Evolutionary conservation across 2,888 invertebrate genomes (phyloP), one percentile per base, ranked within the genome.

Genomic region (Ptychoptera contaminata): DNA sequence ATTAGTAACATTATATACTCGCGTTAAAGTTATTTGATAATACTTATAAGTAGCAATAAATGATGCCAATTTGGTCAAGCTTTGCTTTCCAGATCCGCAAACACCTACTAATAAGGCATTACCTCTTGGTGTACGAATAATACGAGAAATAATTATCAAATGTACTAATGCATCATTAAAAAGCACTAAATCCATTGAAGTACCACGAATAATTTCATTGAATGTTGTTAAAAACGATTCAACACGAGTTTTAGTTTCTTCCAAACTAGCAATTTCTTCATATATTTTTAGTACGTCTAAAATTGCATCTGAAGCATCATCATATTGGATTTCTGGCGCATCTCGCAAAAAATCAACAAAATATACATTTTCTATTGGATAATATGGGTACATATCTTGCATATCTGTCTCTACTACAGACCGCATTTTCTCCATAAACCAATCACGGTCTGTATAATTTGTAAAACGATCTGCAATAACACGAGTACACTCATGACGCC

Each of bases 21-120:
- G 77, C 10, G 85, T 77, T 30, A 87, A 65, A 43, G 79, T 78
- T 44, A 87, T 87, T 66, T 87, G 86, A 58, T 82, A 85, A 51
- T 75, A 77, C 37, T 72, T 71, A 57, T 76, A 86, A 52, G 78
- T 79, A 0, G 84, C 83, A 44, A 87, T 85, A 55, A 77, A 85
- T 0, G 85, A 79, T 2, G 85, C 77, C 35, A 87, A 65, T 59
- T 79, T 75, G 0, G 86, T 85, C 46, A 87, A 72, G 51, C 84
- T 85, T 62, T 86, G 86, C 59, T 87, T 87, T 8, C 87, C 87
- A 9, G 85, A 86, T 37, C 87, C 87, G 37, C 87, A 87, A 2
- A 87, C 83, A 7, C 87, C 87, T 2, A 88, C 86, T 1, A 87
- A 67, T 54, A 87, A 64, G 2, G 81, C 82, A 57, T 83, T 82